Percentiles rank a stretch among this genome's conserved stretches.
Evolutionary conservation across 2,113 vertebrate species (phyloP).

Genomic region (Aythya baeri): DNA sequence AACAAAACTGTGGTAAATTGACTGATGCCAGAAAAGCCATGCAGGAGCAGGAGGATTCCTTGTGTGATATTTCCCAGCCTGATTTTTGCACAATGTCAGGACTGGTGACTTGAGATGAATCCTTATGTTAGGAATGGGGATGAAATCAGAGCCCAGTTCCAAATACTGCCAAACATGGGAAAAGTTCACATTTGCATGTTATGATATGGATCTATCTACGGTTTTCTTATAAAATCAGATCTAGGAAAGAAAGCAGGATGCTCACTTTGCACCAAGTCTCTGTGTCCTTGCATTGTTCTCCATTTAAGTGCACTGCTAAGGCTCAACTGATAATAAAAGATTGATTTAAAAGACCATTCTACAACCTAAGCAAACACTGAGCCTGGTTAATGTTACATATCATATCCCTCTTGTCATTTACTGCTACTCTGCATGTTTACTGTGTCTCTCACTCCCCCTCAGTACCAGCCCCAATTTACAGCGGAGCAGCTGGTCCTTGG

Average conservation of each 20-base stretch:
- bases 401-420: constrained; percentile 62
- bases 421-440: constrained; percentile 26
- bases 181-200: neutral
- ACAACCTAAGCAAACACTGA: constrained; percentile 49
- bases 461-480: neutral
- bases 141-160: neutral
- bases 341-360: constrained; percentile 61
- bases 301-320: constrained; percentile 8
- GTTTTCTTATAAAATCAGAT: neutral
- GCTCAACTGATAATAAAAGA: constrained; percentile 48
- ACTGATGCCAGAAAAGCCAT: neutral
- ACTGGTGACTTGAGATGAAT: neutral
- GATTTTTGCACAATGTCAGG: neutral
- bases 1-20: neutral
- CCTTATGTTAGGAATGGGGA: rapidly evolving
- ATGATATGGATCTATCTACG: neutral
- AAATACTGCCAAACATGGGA: neutral
- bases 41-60: neutral
- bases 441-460: constrained; percentile 20
- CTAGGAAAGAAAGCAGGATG: neutral
- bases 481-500: constrained; percentile 14
- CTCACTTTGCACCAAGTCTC: neutral
- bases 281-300: constrained; percentile 19
- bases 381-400: constrained; percentile 58
- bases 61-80: neutral